Percentiles rank a stretch among this genome's conserved stretches.
These are phyloP conservation scores for Aphidoletes aphidimyza DNA, from an alignment of 2,888 invertebrate species.

Conservation along the genomic window DNA sequence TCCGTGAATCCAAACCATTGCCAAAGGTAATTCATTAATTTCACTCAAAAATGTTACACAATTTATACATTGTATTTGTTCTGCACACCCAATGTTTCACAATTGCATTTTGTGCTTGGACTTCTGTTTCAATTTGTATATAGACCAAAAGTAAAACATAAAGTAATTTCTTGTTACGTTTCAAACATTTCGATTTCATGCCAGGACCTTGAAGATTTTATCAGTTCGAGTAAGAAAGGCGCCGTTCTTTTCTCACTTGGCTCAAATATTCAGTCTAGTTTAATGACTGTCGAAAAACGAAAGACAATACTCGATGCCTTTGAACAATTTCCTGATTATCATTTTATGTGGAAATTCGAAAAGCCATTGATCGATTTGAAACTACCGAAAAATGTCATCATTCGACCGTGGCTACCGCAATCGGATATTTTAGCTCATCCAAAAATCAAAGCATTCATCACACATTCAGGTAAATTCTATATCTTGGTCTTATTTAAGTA, in stretches of 20 bases:
- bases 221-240: constrained; percentile 61
- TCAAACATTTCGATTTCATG: not conserved
- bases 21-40: constrained; percentile 57
- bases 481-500: constrained; percentile 63
- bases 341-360: constrained; percentile 65
- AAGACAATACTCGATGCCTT: constrained; percentile 61
- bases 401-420: constrained; percentile 67
- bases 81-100: no score
- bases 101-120: no score
- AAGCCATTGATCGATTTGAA: constrained; percentile 59
- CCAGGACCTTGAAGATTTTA: constrained; percentile 61
- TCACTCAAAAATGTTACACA: not conserved
- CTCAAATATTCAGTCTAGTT: constrained; percentile 60
- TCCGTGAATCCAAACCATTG: constrained; percentile 60
- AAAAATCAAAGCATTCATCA: constrained; percentile 61
- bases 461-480: constrained; percentile 54
- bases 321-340: constrained; percentile 60
- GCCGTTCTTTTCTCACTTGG: constrained; percentile 64
- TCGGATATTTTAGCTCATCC: constrained; percentile 65
- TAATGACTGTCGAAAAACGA: constrained; percentile 57
- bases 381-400: constrained; percentile 65
- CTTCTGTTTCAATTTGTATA: no score
- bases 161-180: no score
- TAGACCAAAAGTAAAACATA: no score
- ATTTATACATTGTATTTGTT: not conserved